Evolutionary conservation across 1,140 invertebrate genomes (phyloP), one percentile per base, ranked within the genome.

Genomic region (Megalopta genalis): DNA sequence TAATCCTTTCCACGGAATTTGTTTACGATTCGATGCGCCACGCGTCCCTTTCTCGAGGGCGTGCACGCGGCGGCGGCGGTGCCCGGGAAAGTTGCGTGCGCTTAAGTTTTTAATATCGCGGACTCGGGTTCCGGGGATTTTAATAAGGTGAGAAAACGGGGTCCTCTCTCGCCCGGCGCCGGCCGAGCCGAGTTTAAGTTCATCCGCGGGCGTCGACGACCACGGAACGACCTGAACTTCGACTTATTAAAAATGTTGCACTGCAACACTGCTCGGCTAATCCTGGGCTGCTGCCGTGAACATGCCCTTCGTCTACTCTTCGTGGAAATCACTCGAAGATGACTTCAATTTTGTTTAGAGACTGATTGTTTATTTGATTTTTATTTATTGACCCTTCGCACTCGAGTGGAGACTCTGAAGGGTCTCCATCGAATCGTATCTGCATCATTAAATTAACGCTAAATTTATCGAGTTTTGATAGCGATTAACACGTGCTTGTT

Each of bases 191-290:
- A 37, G 60, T 63, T 68, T 68, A 64, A 72, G 46, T 65, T 72
- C 25, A 64, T 77, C 68, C 64, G 23, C 23, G 2, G 49, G 21
- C 76, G 68, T 77, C 76, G 46, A 46, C 76, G 49, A 37, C 76
- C 37, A 23, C 23, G 23, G 18, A 78, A 78, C 76, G 46, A 72
- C 46, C 57, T 23, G 14, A 78, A 72, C 69, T 78, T 65, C 37
- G 76, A 39, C 76, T 72, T 78, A 78, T 78, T 72, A 78, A 78
- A 65, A 78, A 72, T 78, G 42, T 46, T 32, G 52, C 57, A 59
- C n/a, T 46, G 57, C 59, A 21, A 25, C 32, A 37, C n/a, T 63
- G 32, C 32, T 32, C 32, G 32, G 32, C 32, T 70, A 69, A 69
- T 69, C 16, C 57, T 12, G 0, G 14, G 14, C 42, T 42, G 39